Evolutionary conservation across 2,888 invertebrate genomes (phyloP).

Genomic region (Spatulosminthurus flaviceps): DNA sequence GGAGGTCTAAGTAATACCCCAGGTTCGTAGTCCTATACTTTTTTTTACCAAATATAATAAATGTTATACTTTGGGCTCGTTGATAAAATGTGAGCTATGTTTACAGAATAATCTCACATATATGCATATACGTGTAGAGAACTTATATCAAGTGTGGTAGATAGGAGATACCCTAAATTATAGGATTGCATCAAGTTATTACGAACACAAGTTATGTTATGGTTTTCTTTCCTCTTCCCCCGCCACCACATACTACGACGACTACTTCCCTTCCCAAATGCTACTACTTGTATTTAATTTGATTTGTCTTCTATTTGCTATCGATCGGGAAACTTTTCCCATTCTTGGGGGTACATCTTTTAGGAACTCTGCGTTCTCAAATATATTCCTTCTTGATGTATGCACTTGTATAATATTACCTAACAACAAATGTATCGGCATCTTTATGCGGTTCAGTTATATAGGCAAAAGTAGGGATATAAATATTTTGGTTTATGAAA

Average conservation of each 20-base stretch:
- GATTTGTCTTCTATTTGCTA: conserved; percentile 15
- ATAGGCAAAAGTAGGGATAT: neutral
- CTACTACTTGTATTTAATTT: conserved; percentile 13
- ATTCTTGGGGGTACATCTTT: too few relatives aligned
- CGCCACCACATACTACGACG: too few relatives aligned
- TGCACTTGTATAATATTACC: too few relatives aligned
- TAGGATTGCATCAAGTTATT: neutral
- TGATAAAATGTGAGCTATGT: too few relatives aligned
- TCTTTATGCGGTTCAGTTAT: neutral
- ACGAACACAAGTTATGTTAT: neutral
- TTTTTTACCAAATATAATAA: neutral
- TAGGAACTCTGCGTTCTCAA: conserved; percentile 20
- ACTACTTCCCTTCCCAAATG: neutral
- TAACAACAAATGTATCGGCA: too few relatives aligned
- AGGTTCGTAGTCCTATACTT: neutral
- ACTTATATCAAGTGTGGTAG: too few relatives aligned
- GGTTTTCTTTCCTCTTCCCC: neutral
- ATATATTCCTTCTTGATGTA: too few relatives aligned
- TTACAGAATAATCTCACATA: conserved; percentile 18
- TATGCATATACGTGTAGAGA: neutral
- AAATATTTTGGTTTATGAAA: neutral
- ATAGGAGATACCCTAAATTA: neutral
- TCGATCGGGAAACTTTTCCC: conserved; percentile 41
- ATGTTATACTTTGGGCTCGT: too few relatives aligned
- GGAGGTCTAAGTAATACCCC: conserved; percentile 36